Base-by-base conservation (phyloP, 2,888 invertebrate genomes). In the Aphrophora alni region DNA sequence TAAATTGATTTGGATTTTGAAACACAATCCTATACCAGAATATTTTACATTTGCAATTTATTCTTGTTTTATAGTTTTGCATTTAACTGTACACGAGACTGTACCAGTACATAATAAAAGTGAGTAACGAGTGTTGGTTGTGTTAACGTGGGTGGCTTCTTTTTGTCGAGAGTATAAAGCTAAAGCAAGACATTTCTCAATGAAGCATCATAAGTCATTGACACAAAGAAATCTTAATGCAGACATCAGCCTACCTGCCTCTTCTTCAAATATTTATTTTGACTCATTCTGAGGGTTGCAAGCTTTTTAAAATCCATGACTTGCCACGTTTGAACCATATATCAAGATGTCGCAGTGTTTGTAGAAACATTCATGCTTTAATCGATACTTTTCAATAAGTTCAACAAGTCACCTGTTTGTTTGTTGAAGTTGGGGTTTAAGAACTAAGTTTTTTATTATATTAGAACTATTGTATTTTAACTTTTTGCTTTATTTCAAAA, bases 141-240 rank as follows among this genome's bases (percentile, higher is more conserved):
- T n/a, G n/a, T n/a, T n/a, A n/a, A 21, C 59, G 59, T 59, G 59
- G 59, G 59, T 59, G 59, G 59, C 21, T 59, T 59, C 59, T 59
- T 59, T 59, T 59, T 59, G 59, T 59, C 59, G 59, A n/a, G 59
- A 59, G n/a, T 21, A 59, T n/a, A 59, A 59, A 59, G 59, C 59
- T 21, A 21, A 3, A 59, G 21, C 21, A 59, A 59, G 21, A 21
- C 59, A 21, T 59, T 21, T 59, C 59, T 59, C 59, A 59, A 59
- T 59, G 59, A 59, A 59, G 59, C 59, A 21, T 21, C 59, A 59
- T 59, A 59, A 59, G 59, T 59, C 59, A 59, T 59, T 59, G 59
- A 21, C 59, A 59, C 59, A 59, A 59, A 21, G 59, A 59, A 5
- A 44, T 17, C 44, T 21, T 59, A 59, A 59, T 59, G 59, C 21